A percentile compares a stretch with the other conserved stretches of the same genome.
These are phyloP conservation scores for Fratercula arctica DNA, from an alignment of 2,797 vertebrate genomes.

Conservation along the genomic window DNA sequence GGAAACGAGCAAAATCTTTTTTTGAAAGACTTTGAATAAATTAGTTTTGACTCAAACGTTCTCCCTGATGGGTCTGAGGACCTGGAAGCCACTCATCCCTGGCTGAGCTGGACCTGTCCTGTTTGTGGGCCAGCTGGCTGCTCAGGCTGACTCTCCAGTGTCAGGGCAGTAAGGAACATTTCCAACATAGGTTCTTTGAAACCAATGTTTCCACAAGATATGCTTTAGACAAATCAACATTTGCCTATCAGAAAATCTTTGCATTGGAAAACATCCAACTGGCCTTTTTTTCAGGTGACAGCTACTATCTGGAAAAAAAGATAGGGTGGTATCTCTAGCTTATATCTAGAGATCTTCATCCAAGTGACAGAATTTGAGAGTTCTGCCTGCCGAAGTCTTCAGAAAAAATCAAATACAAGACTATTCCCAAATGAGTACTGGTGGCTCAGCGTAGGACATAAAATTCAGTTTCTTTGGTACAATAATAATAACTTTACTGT, in stretches of 20 bases:
- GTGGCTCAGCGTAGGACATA: neutral
- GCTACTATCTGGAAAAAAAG: neutral
- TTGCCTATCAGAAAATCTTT: neutral
- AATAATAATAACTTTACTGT: neutral
- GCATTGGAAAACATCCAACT: neutral
- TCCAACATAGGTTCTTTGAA: neutral
- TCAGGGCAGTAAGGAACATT: neutral
- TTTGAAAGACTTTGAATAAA: neutral
- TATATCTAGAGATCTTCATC: neutral
- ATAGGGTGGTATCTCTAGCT: neutral
- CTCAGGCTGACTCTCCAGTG: neutral
- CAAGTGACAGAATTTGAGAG: neutral
- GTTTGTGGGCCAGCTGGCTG: neutral
- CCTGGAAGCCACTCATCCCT: neutral
- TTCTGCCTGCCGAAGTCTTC: neutral
- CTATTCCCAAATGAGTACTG: neutral
- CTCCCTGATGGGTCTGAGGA: neutral
- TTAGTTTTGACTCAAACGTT: neutral
- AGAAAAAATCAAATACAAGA: neutral
- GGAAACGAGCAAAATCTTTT: neutral
- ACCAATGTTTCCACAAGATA: neutral
- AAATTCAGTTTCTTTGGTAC: neutral
- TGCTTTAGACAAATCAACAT: neutral
- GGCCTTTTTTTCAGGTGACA: neutral
- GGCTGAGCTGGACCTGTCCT: neutral